phyloP scores from a whole-genome alignment of 1,140 invertebrate species.

The Vollenhovia emeryi region DNA sequence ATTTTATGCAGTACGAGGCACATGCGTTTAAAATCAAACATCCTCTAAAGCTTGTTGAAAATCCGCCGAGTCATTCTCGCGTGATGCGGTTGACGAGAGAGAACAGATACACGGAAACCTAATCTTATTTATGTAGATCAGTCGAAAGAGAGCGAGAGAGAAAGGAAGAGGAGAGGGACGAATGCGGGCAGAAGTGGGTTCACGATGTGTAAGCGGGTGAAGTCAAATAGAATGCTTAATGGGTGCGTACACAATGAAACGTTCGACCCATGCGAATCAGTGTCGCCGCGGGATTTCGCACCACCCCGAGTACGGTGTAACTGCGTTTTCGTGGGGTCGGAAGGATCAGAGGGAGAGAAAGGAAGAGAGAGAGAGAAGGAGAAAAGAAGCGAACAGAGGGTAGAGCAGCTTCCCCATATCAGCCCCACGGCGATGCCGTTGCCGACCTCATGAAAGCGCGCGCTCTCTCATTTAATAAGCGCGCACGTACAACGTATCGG shows the following conservation, averaged over 20 bases:
- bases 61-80: conserved; percentile 44
- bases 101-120: conserved; percentile 29
- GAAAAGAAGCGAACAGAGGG: not conserved
- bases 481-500: conserved; percentile 47
- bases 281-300: conserved; percentile 59
- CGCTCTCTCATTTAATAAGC: conserved; percentile 52
- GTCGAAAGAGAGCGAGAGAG: not conserved
- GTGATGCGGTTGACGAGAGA: conserved; percentile 33
- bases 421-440: conserved; percentile 44
- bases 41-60: conserved; percentile 3
- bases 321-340: conserved; percentile 44
- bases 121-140: conserved; percentile 56
- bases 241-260: conserved; percentile 56
- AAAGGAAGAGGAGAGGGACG: not conserved
- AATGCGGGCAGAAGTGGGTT: not conserved
- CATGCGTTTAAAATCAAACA: conserved; percentile 23
- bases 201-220: conserved; percentile 35
- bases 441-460: conserved; percentile 43
- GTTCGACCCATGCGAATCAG: conserved; percentile 53
- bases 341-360: not conserved
- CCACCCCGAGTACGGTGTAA: conserved; percentile 47
- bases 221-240: conserved; percentile 60
- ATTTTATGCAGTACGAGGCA: not conserved
- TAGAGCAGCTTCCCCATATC: not conserved
- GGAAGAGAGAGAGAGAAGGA: not conserved